Percentiles rank a stretch among this genome's conserved stretches.
Evolutionary conservation across 2,888 invertebrate species (phyloP).

Genomic region (Salticus scenicus): DNA sequence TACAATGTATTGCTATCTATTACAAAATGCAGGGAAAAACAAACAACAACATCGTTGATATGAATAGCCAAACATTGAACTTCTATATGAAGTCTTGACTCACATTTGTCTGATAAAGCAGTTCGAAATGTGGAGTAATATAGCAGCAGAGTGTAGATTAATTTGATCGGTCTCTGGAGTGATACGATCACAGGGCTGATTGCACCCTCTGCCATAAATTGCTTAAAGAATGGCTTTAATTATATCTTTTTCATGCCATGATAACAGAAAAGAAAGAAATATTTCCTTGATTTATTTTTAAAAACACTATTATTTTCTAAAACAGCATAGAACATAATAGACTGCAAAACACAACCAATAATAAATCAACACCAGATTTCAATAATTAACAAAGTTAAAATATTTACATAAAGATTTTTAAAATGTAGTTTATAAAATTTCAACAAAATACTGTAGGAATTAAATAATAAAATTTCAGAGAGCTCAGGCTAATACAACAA

Average conservation of each 20-base stretch:
- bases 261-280: conserved; percentile 23
- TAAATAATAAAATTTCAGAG: too few relatives aligned
- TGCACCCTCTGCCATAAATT: conserved; percentile 8
- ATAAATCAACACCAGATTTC: too few relatives aligned
- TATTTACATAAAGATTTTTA: too few relatives aligned
- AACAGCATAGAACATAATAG: background rate
- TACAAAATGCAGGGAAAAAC: conserved; percentile 27
- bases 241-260: conserved; percentile 36
- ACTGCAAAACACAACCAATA: too few relatives aligned
- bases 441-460: too few relatives aligned
- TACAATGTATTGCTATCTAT: conserved; percentile 56
- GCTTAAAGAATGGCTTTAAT: background rate
- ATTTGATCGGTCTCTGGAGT: conserved; percentile 9
- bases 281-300: background rate
- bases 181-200: conserved; percentile 2
- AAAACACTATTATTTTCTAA: too few relatives aligned
- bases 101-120: conserved; percentile 21
- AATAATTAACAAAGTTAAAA: too few relatives aligned
- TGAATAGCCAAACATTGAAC: conserved; percentile 43
- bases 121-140: conserved; percentile 24
- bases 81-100: background rate
- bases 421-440: too few relatives aligned
- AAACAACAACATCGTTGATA: conserved; percentile 51
- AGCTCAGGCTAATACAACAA: too few relatives aligned
- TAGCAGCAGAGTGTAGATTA: conserved; percentile 33